Evolutionary conservation across 2,113 vertebrate genomes (phyloP).

Genomic region (Chaetodon auriga): DNA sequence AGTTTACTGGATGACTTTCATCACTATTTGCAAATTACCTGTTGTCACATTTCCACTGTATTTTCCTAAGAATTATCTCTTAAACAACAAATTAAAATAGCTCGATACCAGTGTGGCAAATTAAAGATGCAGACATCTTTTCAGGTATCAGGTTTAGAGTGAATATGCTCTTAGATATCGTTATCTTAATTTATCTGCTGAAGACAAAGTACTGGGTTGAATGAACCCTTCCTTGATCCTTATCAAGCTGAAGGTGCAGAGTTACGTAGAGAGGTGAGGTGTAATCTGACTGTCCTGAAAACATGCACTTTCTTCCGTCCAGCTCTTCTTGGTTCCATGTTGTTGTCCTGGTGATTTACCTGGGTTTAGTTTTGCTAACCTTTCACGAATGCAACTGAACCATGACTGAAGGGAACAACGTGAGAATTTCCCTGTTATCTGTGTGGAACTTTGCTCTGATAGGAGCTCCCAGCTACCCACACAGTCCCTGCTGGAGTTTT

Average conservation of each 20-base stretch:
- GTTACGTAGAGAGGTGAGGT: slow-evolving; percentile 2
- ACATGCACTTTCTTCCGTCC: not conserved
- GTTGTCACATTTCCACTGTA: not conserved
- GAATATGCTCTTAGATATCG: not conserved
- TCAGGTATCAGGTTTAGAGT: not conserved
- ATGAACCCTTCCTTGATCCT: slow-evolving; percentile 47
- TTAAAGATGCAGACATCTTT: not conserved
- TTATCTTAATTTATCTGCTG: slow-evolving; percentile 54
- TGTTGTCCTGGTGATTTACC: slow-evolving; percentile 29
- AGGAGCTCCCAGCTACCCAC: slow-evolving; percentile 55
- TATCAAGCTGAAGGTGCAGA: slow-evolving; percentile 43
- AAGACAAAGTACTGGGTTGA: slow-evolving; percentile 59
- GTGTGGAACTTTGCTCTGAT: slow-evolving; percentile 50
- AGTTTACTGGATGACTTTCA: not conserved
- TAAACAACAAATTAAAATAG: slow-evolving; percentile 17
- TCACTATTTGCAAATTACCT: slow-evolving; percentile 22
- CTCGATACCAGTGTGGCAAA: not conserved
- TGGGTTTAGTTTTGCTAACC: slow-evolving; percentile 49
- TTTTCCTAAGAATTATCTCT: not conserved
- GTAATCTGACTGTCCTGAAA: not conserved
- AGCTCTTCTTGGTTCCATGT: slow-evolving; percentile 31
- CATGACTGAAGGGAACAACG: slow-evolving; percentile 36
- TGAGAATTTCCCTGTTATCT: slow-evolving; percentile 73
- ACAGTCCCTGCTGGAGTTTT: slow-evolving; percentile 62
- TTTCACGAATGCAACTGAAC: slow-evolving; percentile 39